These are phyloP conservation scores for Iphiclides podalirius DNA, from an alignment of 2,888 invertebrate genomes.

Conservation along the genomic window DNA sequence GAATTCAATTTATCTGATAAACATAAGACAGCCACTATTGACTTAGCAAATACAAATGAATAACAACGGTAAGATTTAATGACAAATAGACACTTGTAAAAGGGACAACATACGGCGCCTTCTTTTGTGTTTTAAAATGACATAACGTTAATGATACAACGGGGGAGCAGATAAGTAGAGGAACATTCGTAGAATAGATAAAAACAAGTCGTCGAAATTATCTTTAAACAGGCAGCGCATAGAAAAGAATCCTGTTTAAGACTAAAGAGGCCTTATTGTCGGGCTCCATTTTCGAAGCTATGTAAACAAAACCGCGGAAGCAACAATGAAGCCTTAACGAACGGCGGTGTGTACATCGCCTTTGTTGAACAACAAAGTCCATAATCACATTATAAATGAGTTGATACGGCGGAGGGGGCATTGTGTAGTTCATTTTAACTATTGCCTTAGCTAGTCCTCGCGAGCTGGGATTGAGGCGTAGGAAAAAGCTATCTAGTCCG, in stretches of 20 bases:
- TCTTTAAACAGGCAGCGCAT: slow-evolving; percentile 15
- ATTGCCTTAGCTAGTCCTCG: slow-evolving; percentile 11
- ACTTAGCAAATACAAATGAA: background rate
- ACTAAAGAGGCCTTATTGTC: slow-evolving; percentile 13
- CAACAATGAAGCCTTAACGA: slow-evolving; percentile 68
- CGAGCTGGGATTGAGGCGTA: background rate
- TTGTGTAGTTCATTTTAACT: no score
- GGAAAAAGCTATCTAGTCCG: slow-evolving; percentile 59
- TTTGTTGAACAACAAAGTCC: slow-evolving; percentile 38
- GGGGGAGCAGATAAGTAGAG: slow-evolving; percentile 14
- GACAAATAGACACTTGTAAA: slow-evolving; percentile 8
- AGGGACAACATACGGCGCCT: slow-evolving; percentile 12
- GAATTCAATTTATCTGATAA: no score
- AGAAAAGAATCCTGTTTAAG: slow-evolving; percentile 12
- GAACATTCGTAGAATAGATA: slow-evolving; percentile 35
- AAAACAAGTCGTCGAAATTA: slow-evolving; percentile 15
- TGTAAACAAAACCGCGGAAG: slow-evolving; percentile 54
- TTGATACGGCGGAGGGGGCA: slow-evolving; percentile 29
- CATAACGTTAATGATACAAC: slow-evolving; percentile 12
- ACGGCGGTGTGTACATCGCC: slow-evolving; percentile 48
- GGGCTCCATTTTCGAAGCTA: slow-evolving; percentile 31
- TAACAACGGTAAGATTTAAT: slow-evolving; percentile 2
- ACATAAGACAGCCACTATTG: background rate
- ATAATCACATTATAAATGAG: slow-evolving; percentile 35
- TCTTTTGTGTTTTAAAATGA: slow-evolving; percentile 6